Percentiles rank a stretch among this genome's conserved stretches.
Conservation (phyloP, 2,888 invertebrate species). For the Phania funesta region DNA sequence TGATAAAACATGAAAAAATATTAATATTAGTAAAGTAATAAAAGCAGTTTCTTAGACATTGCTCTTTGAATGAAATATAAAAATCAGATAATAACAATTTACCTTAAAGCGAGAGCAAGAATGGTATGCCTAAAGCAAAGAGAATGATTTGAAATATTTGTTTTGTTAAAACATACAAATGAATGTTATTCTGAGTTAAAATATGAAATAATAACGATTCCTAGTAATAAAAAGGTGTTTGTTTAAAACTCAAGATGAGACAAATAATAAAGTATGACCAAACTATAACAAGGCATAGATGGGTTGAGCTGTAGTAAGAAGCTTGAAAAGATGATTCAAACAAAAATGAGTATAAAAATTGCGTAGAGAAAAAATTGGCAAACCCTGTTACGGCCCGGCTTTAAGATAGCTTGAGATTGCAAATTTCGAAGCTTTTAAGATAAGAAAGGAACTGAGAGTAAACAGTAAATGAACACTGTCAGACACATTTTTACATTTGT, state of each 20-base stretch:
- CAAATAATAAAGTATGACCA: not conserved
- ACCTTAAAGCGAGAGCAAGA: slow-evolving; percentile 49
- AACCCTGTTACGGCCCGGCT: too few species aligned
- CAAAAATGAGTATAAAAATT: not conserved
- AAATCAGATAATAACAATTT: slow-evolving; percentile 38
- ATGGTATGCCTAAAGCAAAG: slow-evolving; percentile 43
- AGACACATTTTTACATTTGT: not conserved
- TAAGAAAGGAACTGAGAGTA: too few species aligned
- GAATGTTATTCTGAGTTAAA: slow-evolving; percentile 14
- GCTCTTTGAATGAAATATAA: slow-evolving; percentile 10
- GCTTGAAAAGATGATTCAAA: too few species aligned
- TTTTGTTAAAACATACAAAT: slow-evolving; percentile 28
- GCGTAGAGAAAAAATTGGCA: too few species aligned
- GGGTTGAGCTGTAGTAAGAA: not conserved
- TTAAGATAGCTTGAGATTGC: too few species aligned
- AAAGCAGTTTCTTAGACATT: slow-evolving; percentile 6
- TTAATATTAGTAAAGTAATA: not conserved
- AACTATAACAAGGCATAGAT: not conserved
- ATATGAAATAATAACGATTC: not conserved
- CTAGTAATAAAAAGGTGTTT: too few species aligned
- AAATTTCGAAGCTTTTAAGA: too few species aligned
- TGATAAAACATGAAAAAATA: not conserved
- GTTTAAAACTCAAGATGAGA: not conserved
- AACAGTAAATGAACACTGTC: too few species aligned
- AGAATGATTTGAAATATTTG: slow-evolving; percentile 23